These are phyloP conservation scores for Lordiphosa collinella DNA, from an alignment of 1,140 invertebrate genomes.

Conservation along the genomic window DNA sequence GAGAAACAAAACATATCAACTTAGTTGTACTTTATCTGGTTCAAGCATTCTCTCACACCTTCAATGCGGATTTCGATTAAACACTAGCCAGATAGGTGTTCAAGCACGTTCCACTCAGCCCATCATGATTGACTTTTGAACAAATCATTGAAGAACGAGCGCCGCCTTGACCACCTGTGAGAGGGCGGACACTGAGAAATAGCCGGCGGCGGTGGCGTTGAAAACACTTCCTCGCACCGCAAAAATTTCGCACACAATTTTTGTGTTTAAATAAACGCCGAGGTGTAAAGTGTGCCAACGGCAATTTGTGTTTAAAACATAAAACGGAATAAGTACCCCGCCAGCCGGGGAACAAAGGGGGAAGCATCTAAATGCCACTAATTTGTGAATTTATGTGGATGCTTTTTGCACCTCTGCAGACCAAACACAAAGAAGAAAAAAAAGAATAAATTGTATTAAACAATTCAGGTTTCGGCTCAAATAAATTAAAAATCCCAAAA, in stretches of 20 bases:
- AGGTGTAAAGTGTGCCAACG: slow-evolving; percentile 71
- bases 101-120: slow-evolving; percentile 44
- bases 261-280: slow-evolving; percentile 45
- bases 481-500: slow-evolving; percentile 55
- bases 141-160: slow-evolving; percentile 45
- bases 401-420: slow-evolving; percentile 41
- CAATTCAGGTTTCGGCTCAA: slow-evolving; percentile 43
- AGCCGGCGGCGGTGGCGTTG: slow-evolving; percentile 38
- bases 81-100: slow-evolving; percentile 28
- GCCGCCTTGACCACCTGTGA: slow-evolving; percentile 44
- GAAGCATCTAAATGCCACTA: slow-evolving; percentile 46
- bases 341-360: neutral
- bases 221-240: slow-evolving; percentile 58
- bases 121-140: slow-evolving; percentile 33
- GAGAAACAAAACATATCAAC: slow-evolving; percentile 5
- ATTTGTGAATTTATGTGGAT: slow-evolving; percentile 62
- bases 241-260: slow-evolving; percentile 41
- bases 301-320: slow-evolving; percentile 44
- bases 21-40: slow-evolving; percentile 1
- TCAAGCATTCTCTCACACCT: slow-evolving; percentile 66
- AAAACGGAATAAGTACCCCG: slow-evolving; percentile 28
- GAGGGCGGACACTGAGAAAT: slow-evolving; percentile 3
- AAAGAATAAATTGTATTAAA: slow-evolving; percentile 13
- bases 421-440: no score
- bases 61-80: slow-evolving; percentile 24